These are phyloP conservation scores for Tenthredo livida DNA, from an alignment of 2,888 invertebrate species.

Conservation along the genomic window DNA sequence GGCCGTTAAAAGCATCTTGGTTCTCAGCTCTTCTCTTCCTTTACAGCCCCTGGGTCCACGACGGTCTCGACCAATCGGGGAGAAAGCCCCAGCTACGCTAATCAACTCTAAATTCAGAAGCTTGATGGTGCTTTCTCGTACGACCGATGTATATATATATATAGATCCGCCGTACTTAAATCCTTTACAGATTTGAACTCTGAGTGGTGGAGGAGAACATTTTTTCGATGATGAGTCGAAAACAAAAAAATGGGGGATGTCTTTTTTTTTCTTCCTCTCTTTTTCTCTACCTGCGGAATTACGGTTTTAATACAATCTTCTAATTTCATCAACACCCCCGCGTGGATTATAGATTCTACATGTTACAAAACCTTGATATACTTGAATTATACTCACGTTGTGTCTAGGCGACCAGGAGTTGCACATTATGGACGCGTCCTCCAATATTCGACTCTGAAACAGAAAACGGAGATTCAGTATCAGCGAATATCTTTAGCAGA, in stretches of 20 bases:
- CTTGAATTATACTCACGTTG: constrained; percentile 86
- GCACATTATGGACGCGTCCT: constrained; percentile 94
- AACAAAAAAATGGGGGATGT: background rate
- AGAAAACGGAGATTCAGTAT: constrained; percentile 33
- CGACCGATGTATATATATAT: background rate
- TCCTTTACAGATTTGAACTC: constrained; percentile 36
- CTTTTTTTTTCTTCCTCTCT: background rate
- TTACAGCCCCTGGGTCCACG: constrained; percentile 52
- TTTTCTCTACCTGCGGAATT: background rate
- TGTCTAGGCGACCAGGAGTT: constrained; percentile 95
- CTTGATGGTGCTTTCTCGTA: constrained; percentile 9
- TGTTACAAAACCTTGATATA: background rate
- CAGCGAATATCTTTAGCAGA: background rate
- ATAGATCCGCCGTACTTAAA: constrained; percentile 8
- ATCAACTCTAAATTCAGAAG: constrained; percentile 47
- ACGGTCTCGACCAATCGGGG: constrained; percentile 44
- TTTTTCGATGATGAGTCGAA: background rate
- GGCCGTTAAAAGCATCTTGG: constrained; percentile 57
- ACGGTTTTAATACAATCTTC: background rate
- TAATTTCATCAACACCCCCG: background rate
- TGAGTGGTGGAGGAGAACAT: background rate
- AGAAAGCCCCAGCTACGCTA: constrained; percentile 35
- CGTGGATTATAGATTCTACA: background rate
- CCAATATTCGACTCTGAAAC: constrained; percentile 93
- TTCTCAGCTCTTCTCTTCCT: constrained; percentile 40